Evolutionary conservation across 2,797 vertebrate species (phyloP).

Genomic region (Scolopax rusticola): DNA sequence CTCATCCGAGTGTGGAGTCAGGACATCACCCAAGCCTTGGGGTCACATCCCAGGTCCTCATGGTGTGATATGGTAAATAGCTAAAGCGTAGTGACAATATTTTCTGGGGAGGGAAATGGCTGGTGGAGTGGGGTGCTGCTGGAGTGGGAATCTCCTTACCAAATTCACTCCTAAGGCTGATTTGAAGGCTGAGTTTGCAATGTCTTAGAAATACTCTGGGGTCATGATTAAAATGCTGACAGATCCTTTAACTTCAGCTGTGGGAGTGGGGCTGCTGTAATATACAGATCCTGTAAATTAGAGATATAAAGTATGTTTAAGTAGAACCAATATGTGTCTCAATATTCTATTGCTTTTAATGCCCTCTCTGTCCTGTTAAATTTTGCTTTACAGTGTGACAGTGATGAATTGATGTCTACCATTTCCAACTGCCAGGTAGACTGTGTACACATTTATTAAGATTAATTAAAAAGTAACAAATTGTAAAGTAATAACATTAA

Average conservation of each 20-base stretch:
- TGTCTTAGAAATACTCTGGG: neutral
- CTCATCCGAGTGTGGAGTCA: neutral
- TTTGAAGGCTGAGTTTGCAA: neutral
- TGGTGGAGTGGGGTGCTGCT: neutral
- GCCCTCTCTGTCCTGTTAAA: conserved; percentile 68
- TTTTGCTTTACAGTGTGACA: conserved; percentile 67
- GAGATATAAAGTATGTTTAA: conserved; percentile 50
- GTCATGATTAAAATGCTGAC: conserved; percentile 47
- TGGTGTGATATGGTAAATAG: neutral
- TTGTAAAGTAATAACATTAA: conserved; percentile 88
- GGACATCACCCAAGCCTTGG: neutral
- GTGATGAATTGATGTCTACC: conserved; percentile 70
- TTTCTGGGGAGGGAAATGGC: conserved; percentile 20
- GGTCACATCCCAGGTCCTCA: accelerated
- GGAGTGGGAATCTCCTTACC: neutral
- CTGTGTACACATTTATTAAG: conserved; percentile 83
- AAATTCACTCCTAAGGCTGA: neutral
- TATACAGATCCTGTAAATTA: conserved; percentile 37
- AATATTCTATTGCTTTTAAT: conserved; percentile 37
- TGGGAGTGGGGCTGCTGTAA: neutral
- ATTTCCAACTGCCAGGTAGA: conserved; percentile 76
- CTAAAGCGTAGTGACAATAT: neutral
- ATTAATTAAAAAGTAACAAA: conserved; percentile 89
- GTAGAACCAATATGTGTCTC: conserved; percentile 64
- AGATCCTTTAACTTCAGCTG: conserved; percentile 11